Evolutionary conservation across 2,797 vertebrate species (phyloP).

Genomic region (Diplodus sargus): DNA sequence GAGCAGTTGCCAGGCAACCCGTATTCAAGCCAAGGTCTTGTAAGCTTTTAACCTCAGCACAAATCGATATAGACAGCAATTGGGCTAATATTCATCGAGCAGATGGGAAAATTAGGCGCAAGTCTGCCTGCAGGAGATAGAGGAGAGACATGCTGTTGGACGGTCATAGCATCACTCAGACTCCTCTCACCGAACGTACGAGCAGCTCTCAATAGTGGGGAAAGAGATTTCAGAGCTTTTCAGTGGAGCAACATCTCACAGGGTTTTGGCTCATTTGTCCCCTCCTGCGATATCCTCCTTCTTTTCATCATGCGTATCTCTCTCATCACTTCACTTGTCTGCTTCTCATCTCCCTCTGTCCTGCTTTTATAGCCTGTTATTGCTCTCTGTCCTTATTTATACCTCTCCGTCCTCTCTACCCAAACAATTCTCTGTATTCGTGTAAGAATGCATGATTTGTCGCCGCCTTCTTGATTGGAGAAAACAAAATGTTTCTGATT

Average conservation of each 20-base stretch:
- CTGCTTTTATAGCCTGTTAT: neutral
- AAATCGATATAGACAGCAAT: slow-evolving; percentile 81
- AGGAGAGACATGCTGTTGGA: slow-evolving; percentile 48
- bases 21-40: slow-evolving; percentile 81
- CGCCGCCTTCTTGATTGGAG: accelerated
- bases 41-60: slow-evolving; percentile 85
- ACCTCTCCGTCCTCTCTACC: neutral
- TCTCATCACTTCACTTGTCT: slow-evolving; percentile 4
- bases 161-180: slow-evolving; percentile 58
- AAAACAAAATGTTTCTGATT: neutral
- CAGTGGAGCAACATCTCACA: slow-evolving; percentile 26
- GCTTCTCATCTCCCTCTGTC: neutral
- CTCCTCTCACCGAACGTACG: slow-evolving; percentile 61
- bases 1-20: slow-evolving; percentile 82
- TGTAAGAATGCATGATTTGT: neutral
- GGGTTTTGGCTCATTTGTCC: neutral
- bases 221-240: slow-evolving; percentile 48
- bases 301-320: slow-evolving; percentile 20
- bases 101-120: slow-evolving; percentile 82
- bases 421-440: neutral
- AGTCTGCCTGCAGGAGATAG: slow-evolving; percentile 68
- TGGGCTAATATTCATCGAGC: slow-evolving; percentile 84
- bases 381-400: neutral
- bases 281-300: slow-evolving; percentile 3
- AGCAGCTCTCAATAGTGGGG: slow-evolving; percentile 25